phyloP scores from a whole-genome alignment of 2,113 vertebrate species.

The Thamnaconus septentrionalis region DNA sequence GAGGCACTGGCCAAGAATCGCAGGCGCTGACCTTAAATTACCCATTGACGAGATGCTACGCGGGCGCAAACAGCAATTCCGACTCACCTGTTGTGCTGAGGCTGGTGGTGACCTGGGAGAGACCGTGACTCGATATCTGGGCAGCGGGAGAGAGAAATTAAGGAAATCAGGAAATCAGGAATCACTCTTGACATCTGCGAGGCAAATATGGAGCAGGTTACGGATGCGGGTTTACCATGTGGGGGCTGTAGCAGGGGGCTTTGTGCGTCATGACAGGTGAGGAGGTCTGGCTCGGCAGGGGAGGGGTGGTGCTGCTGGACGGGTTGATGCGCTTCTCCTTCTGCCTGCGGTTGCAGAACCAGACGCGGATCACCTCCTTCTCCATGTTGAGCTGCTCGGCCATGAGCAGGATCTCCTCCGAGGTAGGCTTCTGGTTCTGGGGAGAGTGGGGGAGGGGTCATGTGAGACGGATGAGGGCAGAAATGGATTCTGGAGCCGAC shows the following conservation, averaged over 20 bases:
- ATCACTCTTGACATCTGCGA: constrained; percentile 5
- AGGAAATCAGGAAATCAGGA: constrained; percentile 16
- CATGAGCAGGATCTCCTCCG: constrained; percentile 91
- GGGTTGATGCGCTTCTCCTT: constrained; percentile 94
- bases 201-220: constrained; percentile 9
- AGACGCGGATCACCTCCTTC: constrained; percentile 93
- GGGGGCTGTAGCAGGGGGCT: constrained; percentile 82
- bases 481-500: neutral
- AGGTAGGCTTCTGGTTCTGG: constrained; percentile 95
- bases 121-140: constrained; percentile 76
- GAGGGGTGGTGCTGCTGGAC: constrained; percentile 84
- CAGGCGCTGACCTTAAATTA: constrained; percentile 42
- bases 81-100: constrained; percentile 78
- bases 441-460: neutral
- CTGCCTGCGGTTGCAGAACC: constrained; percentile 94
- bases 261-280: constrained; percentile 75
- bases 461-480: neutral
- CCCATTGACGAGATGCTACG: constrained; percentile 31
- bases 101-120: constrained; percentile 74
- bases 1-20: constrained; percentile 23
- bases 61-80: constrained; percentile 29
- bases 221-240: constrained; percentile 32
- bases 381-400: constrained; percentile 94
- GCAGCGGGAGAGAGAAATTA: neutral
- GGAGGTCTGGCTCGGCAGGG: constrained; percentile 78